Evolutionary conservation across 2,888 invertebrate species (phyloP).

Genomic region (Herminia tarsipennalis): DNA sequence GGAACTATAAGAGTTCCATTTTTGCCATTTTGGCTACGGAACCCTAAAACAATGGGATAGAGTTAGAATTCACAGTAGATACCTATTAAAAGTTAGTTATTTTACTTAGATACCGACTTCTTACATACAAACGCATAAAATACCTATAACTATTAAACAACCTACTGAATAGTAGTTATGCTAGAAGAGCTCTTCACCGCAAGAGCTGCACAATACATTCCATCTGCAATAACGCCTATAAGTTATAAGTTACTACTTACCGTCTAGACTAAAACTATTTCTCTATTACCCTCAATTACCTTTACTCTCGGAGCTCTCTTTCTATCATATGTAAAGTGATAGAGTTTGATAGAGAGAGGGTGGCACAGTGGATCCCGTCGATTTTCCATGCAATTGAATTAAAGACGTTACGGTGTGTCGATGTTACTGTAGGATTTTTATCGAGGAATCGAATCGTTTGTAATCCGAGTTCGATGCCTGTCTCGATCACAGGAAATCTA

Average conservation of each 20-base stretch:
- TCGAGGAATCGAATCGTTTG: slow-evolving; percentile 46
- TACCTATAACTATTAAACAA: no score
- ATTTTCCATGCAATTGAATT: slow-evolving; percentile 84
- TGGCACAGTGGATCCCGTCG: slow-evolving; percentile 71
- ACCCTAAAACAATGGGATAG: no score
- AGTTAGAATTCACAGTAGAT: no score
- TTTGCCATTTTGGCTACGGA: no score
- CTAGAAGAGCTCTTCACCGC: slow-evolving; percentile 9
- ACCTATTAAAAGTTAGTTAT: no score
- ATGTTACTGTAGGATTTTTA: slow-evolving; percentile 68
- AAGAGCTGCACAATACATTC: slow-evolving; percentile 35
- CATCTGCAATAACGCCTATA: slow-evolving; percentile 62
- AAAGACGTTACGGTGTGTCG: slow-evolving; percentile 77
- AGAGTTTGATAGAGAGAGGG: slow-evolving; percentile 53
- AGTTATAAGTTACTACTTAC: slow-evolving; percentile 67
- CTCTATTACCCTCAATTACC: slow-evolving; percentile 75
- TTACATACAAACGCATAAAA: no score
- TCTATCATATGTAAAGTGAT: slow-evolving; percentile 42
- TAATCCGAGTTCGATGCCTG: slow-evolving; percentile 35
- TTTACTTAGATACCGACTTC: no score
- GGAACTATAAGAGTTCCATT: no score
- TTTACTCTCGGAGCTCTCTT: slow-evolving; percentile 57
- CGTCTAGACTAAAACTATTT: slow-evolving; percentile 83
- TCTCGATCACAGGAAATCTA: slow-evolving; percentile 26
- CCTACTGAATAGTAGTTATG: no score